Conservation (phyloP, 92 coral and sea anemone species). For the Porites cylindrica region DNA sequence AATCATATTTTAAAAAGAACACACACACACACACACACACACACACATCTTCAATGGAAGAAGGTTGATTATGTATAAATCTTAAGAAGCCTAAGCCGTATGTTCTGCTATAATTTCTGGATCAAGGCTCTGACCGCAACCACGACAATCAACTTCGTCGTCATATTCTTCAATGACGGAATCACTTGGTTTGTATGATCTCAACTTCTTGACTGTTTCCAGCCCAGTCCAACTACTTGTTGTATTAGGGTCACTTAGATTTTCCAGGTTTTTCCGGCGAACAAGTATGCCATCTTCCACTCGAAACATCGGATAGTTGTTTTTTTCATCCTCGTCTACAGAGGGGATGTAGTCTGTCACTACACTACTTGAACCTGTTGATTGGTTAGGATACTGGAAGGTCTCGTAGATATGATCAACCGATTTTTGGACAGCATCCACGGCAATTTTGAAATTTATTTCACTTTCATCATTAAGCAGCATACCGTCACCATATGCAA, state of each 20-base stretch:
- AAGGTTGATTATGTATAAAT: too few relatives aligned
- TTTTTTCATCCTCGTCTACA: conserved; percentile 64
- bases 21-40: too few relatives aligned
- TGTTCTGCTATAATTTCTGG: conserved; percentile 7
- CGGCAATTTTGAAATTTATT: conserved; percentile 34
- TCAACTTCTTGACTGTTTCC: conserved; percentile 24
- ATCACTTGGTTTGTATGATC: conserved; percentile 8
- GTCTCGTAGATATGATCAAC: conserved; percentile 68
- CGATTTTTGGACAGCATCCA: conserved; percentile 65
- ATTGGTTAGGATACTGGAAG: conserved; percentile 32
- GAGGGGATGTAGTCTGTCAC: conserved; percentile 61
- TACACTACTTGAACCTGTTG: conserved; percentile 11
- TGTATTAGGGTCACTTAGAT: conserved; percentile 68
- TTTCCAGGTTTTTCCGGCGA: conserved; percentile 58
- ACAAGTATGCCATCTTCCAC: conserved; percentile 56
- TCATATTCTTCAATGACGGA: conserved; percentile 38
- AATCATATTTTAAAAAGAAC: too few relatives aligned
- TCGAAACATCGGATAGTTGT: conserved; percentile 77
- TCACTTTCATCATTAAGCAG: conserved; percentile 46
- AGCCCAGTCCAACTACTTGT: conserved; percentile 53
- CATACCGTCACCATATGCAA: conserved; percentile 84
- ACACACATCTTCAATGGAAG: too few relatives aligned
- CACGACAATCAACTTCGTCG: conserved; percentile 35
- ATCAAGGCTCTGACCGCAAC: conserved; percentile 40
- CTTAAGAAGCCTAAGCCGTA: not conserved